Evolutionary conservation across 2,113 vertebrate genomes (phyloP).

Genomic region (Pterocles gutturalis): DNA sequence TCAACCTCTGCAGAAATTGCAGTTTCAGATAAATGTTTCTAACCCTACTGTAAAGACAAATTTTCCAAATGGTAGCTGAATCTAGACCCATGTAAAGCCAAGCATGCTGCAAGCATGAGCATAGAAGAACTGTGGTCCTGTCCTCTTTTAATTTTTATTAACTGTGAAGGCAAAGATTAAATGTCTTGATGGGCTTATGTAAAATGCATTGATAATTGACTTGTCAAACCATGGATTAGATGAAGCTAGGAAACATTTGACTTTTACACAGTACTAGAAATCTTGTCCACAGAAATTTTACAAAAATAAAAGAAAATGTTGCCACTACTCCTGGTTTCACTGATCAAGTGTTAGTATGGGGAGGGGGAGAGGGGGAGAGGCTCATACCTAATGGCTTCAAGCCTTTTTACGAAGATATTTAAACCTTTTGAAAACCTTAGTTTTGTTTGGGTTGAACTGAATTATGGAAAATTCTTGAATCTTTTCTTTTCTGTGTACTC

Average conservation of each 20-base stretch:
- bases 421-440: background rate
- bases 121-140: background rate
- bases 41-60: background rate
- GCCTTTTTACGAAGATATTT: background rate
- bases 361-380: rapidly evolving
- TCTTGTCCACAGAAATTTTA: background rate
- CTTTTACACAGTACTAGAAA: background rate
- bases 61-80: background rate
- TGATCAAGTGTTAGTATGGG: background rate
- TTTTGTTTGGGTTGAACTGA: background rate
- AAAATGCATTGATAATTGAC: background rate
- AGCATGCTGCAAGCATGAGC: background rate
- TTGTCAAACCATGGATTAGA: background rate
- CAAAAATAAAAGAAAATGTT: background rate
- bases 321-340: background rate
- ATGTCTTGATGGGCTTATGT: background rate
- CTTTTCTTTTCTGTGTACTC: background rate
- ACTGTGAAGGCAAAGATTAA: background rate
- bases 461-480: background rate
- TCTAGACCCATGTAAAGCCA: background rate
- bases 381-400: background rate
- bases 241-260: background rate
- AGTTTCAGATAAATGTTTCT: background rate
- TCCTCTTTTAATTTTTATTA: background rate
- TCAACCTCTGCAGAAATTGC: background rate